Conservation (phyloP, 2,888 invertebrate species). For the Tromatobia lineatoria region DNA sequence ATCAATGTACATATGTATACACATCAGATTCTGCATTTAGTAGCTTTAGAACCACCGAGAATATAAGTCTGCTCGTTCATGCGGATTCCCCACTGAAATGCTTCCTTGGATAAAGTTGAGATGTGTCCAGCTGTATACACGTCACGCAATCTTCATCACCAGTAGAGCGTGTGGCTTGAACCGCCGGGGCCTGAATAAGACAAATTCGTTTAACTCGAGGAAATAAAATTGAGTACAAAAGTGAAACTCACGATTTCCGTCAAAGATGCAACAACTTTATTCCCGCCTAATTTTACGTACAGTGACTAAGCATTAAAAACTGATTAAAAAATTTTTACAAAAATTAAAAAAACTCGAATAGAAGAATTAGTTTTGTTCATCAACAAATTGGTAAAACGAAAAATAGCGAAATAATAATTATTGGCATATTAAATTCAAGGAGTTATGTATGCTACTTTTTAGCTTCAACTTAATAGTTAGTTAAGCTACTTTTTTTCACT, state of each 20-base stretch:
- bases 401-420: no score
- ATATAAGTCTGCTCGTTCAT: not conserved
- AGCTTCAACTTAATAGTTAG: no score
- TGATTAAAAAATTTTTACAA: no score
- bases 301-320: no score
- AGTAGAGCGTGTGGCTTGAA: constrained; percentile 70
- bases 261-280: not conserved
- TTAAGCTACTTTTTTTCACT: no score
- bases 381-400: no score
- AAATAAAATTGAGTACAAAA: not conserved
- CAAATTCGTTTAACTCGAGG: constrained; percentile 1
- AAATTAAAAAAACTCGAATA: no score
- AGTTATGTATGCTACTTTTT: no score
- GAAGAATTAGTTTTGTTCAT: no score
- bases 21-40: not conserved
- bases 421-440: no score
- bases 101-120: no score
- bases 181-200: constrained; percentile 62
- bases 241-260: not conserved
- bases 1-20: not conserved
- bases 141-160: constrained; percentile 55
- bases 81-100: constrained; percentile 9
- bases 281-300: not conserved
- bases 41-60: not conserved
- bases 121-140: not conserved